Percentiles rank a stretch among this genome's conserved stretches.
Conservation (phyloP, 2,113 vertebrate species). For the Vimba vimba region DNA sequence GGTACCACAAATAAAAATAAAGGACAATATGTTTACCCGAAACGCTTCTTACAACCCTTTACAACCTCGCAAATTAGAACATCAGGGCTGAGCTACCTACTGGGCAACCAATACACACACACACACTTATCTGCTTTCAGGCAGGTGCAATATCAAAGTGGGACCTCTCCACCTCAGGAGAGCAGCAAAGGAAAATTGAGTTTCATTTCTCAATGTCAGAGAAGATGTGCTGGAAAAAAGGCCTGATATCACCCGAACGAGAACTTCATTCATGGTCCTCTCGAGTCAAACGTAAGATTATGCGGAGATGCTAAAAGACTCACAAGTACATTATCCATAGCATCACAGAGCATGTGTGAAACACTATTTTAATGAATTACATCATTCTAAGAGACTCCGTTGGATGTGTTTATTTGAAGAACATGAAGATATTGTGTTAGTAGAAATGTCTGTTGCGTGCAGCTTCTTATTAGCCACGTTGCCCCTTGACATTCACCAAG, state of each 20-base stretch:
- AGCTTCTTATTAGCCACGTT: constrained; percentile 36
- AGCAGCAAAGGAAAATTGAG: constrained; percentile 38
- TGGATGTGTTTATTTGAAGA: constrained; percentile 31
- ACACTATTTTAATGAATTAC: constrained; percentile 25
- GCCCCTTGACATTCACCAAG: constrained; percentile 31
- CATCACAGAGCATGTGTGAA: neutral
- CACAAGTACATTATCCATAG: neutral
- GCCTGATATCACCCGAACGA: neutral
- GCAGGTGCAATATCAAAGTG: constrained; percentile 24
- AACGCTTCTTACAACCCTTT: constrained; percentile 1
- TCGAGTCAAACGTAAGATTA: constrained; percentile 18
- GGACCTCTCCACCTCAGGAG: constrained; percentile 39
- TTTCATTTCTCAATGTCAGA: constrained; percentile 24
- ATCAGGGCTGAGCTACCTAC: constrained; percentile 6
- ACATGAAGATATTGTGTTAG: constrained; percentile 51
- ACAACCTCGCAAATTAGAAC: constrained; percentile 35
- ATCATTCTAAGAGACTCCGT: constrained; percentile 35
- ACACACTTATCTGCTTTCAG: constrained; percentile 37
- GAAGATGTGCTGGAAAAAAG: constrained; percentile 29
- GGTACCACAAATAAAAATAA: constrained; percentile 43
- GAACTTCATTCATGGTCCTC: neutral
- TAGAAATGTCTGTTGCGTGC: constrained; percentile 36
- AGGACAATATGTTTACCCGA: constrained; percentile 39
- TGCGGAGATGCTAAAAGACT: neutral
- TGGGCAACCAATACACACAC: neutral